Base-by-base conservation (phyloP, 2,888 invertebrate genomes). In the Nomada fabriciana region DNA sequence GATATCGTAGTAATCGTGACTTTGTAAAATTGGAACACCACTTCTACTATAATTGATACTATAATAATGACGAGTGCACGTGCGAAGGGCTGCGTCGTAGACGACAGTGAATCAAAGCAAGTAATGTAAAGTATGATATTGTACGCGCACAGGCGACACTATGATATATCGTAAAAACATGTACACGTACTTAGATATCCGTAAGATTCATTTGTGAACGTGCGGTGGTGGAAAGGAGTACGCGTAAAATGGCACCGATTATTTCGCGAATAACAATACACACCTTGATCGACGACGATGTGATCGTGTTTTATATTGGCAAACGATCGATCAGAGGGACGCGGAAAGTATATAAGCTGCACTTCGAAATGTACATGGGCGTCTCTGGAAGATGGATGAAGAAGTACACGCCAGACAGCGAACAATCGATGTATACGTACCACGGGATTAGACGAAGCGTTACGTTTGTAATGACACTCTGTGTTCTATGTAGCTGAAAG, bases 301-400 rank as follows among this genome's bases (percentile, higher is more conserved):
- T n/a, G 52, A 29, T 53, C 23, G 36, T 20, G 42, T 42, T 42
- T 76, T 23, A 53, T 15, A 50, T 71, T 53, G 61, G 20, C 53
- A 29, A 55, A 67, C 67, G 55, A 59, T 50, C 68, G 13, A 77
- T 61, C 78, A 25, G 4, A 13, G 67, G 15, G 52, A 29, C 18
- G 52, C 55, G 47, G 64, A 25, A 57, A n/a, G 77, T 13, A 61
- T 10, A 20, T 20, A 50, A 64, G 18, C 3, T 55, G 36, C 71
- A 15, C 47, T 55, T 29, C 11, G 42, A 20, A 18, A 64, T 10
- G 53, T 55, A 53, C 57, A 71, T 79, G 85, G 82, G 84, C 76
- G 76, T 87, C 82, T 55, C 73, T 87, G 87, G 87, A 76, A 84
- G 75, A 79, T 68, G 68, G 29, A 52, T n/a, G 20, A n/a, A 53